Evolutionary conservation across 2,888 invertebrate genomes (phyloP), one percentile per base, ranked within the genome.

Genomic region (Diaprepes abbreviatus): DNA sequence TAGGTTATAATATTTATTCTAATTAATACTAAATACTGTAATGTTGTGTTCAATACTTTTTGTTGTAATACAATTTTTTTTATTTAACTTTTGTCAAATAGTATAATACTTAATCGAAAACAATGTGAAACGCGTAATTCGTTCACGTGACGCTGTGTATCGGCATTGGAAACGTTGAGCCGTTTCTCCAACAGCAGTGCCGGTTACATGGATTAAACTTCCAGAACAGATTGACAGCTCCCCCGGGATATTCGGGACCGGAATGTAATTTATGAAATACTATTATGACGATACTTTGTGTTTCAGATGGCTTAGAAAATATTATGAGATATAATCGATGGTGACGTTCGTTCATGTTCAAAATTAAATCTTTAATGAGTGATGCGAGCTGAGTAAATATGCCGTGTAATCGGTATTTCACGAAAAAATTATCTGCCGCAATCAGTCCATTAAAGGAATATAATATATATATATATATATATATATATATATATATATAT

Each of bases 221-320:
- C 45, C 45, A 21, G 19, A 45, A 21, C 45, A 45, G 45, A 45
- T 45, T 45, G 21, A 45, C 45, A 45, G 45, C 21, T 45, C 45
- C 45, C 45, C 1, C 1, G 45, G 45, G 45, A 21, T 45, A 21
- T 10, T 21, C 21, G 45, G 21, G 45, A 21, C 21, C 10, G 45
- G 21, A 21, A 21, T 45, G 21, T 45, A 45, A 45, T 45, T 45
- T 19, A 45, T 45, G 45, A 45, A 45, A 45, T 45, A 21, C 45
- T 21, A 45, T 45, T 45, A 45, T 45, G 21, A 10, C 45, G 19
- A 21, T 19, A 19, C 21, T 45, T 45, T n/a, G n/a, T n/a, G n/a
- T n/a, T n/a, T 19, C 1, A 19, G 45, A 45, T 21, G 21, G 21
- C 21, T 45, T 45, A n/a, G 3, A n/a, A 45, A 21, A 45, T 45